Evolutionary conservation across 2,888 invertebrate genomes (phyloP).

Genomic region (Dynastes hyllus): DNA sequence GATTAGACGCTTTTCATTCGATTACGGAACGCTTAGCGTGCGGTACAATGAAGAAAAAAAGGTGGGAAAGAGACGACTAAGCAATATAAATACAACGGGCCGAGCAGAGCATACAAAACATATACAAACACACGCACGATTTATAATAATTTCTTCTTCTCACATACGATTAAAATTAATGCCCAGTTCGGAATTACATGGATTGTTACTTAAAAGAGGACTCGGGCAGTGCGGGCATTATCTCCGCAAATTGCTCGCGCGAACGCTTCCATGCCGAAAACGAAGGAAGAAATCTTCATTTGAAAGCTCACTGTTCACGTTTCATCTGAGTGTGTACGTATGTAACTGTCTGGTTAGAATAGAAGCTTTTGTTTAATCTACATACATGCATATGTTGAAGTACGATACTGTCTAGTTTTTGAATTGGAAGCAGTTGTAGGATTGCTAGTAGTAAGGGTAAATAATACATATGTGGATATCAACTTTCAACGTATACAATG

Average conservation of each 20-base stretch:
- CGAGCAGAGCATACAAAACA: not conserved
- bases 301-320: not conserved
- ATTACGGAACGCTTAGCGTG: conserved; percentile 21
- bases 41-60: not conserved
- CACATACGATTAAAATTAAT: conserved; percentile 37
- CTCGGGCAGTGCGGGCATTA: conserved; percentile 15
- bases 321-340: not conserved
- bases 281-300: not conserved
- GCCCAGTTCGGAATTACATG: conserved; percentile 18
- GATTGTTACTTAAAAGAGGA: conserved; percentile 34
- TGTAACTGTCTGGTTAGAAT: too few relatives aligned
- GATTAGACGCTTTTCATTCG: conserved; percentile 22
- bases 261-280: not conserved
- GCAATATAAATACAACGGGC: not conserved
- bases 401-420: too few relatives aligned
- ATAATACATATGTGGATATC: too few relatives aligned
- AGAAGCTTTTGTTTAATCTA: too few relatives aligned
- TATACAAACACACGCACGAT: not conserved
- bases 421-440: too few relatives aligned
- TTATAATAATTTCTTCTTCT: conserved; percentile 37
- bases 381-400: too few relatives aligned
- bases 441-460: too few relatives aligned
- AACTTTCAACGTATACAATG: too few relatives aligned
- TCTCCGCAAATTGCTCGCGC: conserved; percentile 20
- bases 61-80: not conserved